phyloP scores from a whole-genome alignment of 2,113 vertebrate species.

The Falco punctatus region DNA sequence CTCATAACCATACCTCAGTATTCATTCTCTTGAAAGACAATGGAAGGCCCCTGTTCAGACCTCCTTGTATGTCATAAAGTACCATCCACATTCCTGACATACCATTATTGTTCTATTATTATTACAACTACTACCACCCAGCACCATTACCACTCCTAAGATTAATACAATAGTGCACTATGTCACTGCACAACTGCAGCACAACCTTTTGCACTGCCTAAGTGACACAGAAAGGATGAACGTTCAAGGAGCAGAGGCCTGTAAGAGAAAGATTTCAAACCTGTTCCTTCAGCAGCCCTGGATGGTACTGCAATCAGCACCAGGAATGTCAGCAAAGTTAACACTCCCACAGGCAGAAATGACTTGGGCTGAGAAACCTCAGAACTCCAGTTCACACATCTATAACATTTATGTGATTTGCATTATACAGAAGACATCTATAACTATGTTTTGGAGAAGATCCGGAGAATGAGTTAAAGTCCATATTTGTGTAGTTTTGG shows the following conservation, averaged over 20 bases:
- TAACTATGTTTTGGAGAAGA: not conserved
- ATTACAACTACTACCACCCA: not conserved
- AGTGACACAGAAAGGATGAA: not conserved
- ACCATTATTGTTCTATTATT: not conserved
- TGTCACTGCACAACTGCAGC: not conserved
- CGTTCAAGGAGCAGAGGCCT: not conserved
- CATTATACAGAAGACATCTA: not conserved
- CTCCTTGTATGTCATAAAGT: not conserved
- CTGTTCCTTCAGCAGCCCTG: not conserved
- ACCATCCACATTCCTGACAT: not conserved
- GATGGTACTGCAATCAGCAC: not conserved
- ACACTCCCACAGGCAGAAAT: not conserved
- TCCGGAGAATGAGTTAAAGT: conserved; percentile 1
- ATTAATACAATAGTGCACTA: not conserved
- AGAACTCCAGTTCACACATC: not conserved
- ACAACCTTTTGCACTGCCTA: not conserved
- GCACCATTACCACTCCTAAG: not conserved
- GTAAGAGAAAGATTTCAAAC: not conserved
- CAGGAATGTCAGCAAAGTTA: not conserved
- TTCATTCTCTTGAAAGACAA: not conserved
- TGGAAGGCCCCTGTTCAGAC: not conserved
- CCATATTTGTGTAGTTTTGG: not conserved
- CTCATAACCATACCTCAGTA: not conserved
- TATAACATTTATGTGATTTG: not conserved
- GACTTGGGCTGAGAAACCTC: not conserved